phyloP scores from a whole-genome alignment of 1,140 invertebrate species.

The Frieseomelitta varia region DNA sequence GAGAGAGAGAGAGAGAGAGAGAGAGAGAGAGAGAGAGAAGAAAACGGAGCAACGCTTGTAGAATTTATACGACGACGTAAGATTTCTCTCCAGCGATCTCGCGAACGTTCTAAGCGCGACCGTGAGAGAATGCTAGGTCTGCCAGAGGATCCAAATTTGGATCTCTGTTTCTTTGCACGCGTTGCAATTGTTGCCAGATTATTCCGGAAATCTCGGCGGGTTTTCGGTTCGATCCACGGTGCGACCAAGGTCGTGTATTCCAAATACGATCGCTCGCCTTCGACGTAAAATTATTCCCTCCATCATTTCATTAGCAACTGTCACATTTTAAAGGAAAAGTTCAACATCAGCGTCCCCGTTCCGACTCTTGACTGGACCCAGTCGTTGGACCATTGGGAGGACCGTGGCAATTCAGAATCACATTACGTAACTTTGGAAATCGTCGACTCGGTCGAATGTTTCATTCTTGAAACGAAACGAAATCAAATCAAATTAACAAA shows the following conservation, averaged over 20 bases:
- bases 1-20: no score
- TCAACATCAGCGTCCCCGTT: no score
- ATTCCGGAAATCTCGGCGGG: constrained; percentile 2
- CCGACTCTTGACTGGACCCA: no score
- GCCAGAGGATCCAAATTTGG: background rate
- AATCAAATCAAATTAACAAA: no score
- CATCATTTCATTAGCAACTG: background rate
- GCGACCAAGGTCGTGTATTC: background rate
- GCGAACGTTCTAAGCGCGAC: background rate
- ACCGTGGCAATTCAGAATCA: no score
- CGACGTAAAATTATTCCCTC: background rate
- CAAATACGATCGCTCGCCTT: background rate
- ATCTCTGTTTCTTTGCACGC: background rate
- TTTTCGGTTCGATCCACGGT: background rate
- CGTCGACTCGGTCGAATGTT: background rate
- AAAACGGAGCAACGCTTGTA: no score
- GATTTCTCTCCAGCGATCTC: background rate
- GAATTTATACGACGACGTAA: background rate
- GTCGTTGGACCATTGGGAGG: no score
- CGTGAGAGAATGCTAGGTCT: background rate
- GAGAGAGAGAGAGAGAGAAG: no score
- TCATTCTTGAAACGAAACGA: no score
- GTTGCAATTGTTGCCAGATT: background rate
- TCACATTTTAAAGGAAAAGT: background rate
- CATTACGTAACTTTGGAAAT: no score